Evolutionary conservation across 2,797 vertebrate genomes (phyloP).

Genomic region (Ptychobarbus kaznakovi): DNA sequence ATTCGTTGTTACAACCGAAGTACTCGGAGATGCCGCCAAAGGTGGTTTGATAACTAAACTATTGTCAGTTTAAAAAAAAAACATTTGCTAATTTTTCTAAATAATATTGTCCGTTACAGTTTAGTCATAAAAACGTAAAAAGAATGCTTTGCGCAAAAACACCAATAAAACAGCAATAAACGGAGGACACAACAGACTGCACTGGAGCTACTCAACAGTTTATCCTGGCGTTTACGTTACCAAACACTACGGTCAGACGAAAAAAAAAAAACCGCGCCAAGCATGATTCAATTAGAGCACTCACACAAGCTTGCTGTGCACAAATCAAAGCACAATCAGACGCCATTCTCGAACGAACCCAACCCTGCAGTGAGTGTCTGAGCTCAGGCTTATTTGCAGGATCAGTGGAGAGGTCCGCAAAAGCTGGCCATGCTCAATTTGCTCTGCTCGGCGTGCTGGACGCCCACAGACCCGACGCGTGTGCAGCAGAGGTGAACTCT

Average conservation of each 20-base stretch:
- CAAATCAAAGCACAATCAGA: not conserved
- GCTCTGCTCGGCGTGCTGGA: conserved; percentile 43
- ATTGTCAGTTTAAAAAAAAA: too few relatives aligned
- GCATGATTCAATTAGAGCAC: not conserved
- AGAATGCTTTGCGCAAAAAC: too few relatives aligned
- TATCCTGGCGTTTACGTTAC: too few relatives aligned
- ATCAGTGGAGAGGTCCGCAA: conserved; percentile 40
- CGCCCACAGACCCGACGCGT: not conserved
- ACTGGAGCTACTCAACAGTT: too few relatives aligned
- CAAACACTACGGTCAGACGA: not conserved
- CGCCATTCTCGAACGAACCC: not conserved
- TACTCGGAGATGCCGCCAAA: too few relatives aligned
- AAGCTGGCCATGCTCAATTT: conserved; percentile 49
- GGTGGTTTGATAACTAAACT: too few relatives aligned
- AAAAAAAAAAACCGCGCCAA: not conserved
- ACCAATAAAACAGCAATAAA: too few relatives aligned
- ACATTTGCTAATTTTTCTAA: too few relatives aligned
- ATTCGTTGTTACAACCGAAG: too few relatives aligned
- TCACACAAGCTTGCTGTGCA: not conserved
- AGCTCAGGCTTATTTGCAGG: conserved; percentile 33
- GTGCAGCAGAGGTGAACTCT: conserved; percentile 57
- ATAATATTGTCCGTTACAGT: too few relatives aligned
- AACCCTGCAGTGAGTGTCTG: conserved; percentile 31
- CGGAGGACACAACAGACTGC: too few relatives aligned
- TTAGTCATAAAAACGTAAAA: too few relatives aligned